Evolutionary conservation across 2,113 vertebrate species (phyloP).

Genomic region (Turnix velox): DNA sequence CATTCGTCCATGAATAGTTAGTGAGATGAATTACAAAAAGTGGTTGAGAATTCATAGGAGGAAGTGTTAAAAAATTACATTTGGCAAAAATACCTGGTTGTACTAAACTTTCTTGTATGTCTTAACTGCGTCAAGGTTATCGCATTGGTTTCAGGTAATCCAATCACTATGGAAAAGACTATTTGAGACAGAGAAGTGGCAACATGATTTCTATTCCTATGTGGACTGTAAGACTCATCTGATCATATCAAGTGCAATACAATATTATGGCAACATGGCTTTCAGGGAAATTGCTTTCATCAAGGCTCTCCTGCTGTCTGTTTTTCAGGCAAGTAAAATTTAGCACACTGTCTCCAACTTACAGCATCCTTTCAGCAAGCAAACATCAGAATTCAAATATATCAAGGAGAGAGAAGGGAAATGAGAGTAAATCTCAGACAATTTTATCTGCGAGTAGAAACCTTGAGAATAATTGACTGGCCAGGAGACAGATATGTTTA

Average conservation of each 20-base stretch:
- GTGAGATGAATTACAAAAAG: constrained; percentile 61
- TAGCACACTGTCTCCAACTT: background rate
- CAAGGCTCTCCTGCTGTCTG: background rate
- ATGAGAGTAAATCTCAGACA: background rate
- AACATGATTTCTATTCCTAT: constrained; percentile 15
- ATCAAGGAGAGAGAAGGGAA: background rate
- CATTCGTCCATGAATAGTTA: constrained; percentile 25
- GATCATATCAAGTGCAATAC: background rate
- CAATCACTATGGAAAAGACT: constrained; percentile 22
- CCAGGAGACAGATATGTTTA: background rate
- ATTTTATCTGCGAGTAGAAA: background rate
- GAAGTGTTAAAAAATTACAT: constrained; percentile 59
- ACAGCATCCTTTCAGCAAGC: background rate
- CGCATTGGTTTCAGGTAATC: constrained; percentile 53
- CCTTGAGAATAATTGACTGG: background rate
- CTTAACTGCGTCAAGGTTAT: constrained; percentile 34
- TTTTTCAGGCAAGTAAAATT: background rate
- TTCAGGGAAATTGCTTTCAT: background rate
- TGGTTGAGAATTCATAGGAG: constrained; percentile 48
- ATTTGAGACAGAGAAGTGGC: constrained; percentile 6
- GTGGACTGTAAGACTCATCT: background rate
- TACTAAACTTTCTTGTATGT: constrained; percentile 43
- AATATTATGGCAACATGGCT: background rate
- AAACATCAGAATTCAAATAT: background rate
- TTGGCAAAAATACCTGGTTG: constrained; percentile 22